Evolutionary conservation across 2,888 invertebrate genomes (phyloP).

Genomic region (Hedya salicella): DNA sequence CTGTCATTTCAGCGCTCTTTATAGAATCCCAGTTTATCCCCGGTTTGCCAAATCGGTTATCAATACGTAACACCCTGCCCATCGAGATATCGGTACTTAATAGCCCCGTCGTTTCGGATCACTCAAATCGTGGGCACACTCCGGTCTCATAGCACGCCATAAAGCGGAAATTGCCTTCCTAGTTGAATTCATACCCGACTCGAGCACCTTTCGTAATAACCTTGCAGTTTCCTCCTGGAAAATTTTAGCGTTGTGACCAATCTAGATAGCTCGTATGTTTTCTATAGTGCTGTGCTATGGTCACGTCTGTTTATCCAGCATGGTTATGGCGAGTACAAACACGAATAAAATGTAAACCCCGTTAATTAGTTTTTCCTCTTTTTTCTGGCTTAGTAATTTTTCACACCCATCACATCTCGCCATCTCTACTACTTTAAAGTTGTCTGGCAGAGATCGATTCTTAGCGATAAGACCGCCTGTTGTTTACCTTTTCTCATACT

Average conservation of each 20-base stretch:
- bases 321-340: too few species aligned
- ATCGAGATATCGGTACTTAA: slow-evolving; percentile 39
- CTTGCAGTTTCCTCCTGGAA: slow-evolving; percentile 65
- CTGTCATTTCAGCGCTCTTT: slow-evolving; percentile 16
- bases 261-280: slow-evolving; percentile 49
- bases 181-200: slow-evolving; percentile 75
- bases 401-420: too few species aligned
- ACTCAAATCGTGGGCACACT: slow-evolving; percentile 57
- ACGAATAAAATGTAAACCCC: too few species aligned
- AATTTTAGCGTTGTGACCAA: slow-evolving; percentile 66
- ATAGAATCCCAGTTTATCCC: slow-evolving; percentile 28
- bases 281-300: slow-evolving; percentile 22
- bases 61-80: slow-evolving; percentile 36
- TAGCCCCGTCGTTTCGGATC: slow-evolving; percentile 38
- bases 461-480: too few species aligned
- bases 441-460: too few species aligned
- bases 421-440: too few species aligned
- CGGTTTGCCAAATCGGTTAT: slow-evolving; percentile 34
- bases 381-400: too few species aligned
- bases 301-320: neutral
- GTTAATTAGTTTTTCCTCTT: too few species aligned
- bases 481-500: too few species aligned
- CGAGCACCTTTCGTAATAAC: slow-evolving; percentile 68
- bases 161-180: slow-evolving; percentile 80
- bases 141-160: slow-evolving; percentile 67